These are phyloP conservation scores for Dicrostonyx torquatus DNA, from an alignment of 2,797 vertebrate genomes.

Conservation along the genomic window DNA sequence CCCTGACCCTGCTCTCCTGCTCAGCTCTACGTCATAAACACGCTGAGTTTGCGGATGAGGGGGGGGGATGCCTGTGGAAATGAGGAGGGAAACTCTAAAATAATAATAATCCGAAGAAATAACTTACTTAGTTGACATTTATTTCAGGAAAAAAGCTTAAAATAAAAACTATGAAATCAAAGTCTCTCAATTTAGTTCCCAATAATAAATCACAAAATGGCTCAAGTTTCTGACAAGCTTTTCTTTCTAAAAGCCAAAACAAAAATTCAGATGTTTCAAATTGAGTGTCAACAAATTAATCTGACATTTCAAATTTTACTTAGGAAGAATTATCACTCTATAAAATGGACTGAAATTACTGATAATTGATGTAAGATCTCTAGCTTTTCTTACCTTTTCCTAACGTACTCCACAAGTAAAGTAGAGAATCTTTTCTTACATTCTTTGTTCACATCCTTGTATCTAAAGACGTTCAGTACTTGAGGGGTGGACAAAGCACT, in stretches of 20 bases:
- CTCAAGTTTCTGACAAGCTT: background rate
- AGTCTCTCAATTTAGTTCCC: background rate
- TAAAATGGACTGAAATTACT: background rate
- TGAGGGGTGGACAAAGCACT: background rate
- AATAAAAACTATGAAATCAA: conserved; percentile 36
- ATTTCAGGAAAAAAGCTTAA: conserved; percentile 2
- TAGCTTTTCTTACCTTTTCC: background rate
- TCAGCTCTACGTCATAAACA: background rate
- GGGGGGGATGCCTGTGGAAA: background rate
- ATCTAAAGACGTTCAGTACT: background rate
- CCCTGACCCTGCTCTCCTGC: background rate
- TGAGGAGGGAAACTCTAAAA: background rate
- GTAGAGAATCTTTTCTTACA: background rate
- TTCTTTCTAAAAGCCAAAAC: conserved; percentile 38
- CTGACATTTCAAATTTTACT: background rate
- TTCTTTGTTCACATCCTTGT: background rate
- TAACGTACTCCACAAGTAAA: conserved; percentile 20
- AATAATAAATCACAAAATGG: conserved; percentile 16
- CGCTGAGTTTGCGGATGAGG: background rate
- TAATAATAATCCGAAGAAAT: background rate
- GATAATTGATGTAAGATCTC: conserved; percentile 18
- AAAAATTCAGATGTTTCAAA: conserved; percentile 17
- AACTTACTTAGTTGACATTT: background rate
- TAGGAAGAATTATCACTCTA: background rate
- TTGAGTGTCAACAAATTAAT: conserved; percentile 43